phyloP scores from a whole-genome alignment of 2,113 vertebrate genomes.

The Melospiza georgiana region DNA sequence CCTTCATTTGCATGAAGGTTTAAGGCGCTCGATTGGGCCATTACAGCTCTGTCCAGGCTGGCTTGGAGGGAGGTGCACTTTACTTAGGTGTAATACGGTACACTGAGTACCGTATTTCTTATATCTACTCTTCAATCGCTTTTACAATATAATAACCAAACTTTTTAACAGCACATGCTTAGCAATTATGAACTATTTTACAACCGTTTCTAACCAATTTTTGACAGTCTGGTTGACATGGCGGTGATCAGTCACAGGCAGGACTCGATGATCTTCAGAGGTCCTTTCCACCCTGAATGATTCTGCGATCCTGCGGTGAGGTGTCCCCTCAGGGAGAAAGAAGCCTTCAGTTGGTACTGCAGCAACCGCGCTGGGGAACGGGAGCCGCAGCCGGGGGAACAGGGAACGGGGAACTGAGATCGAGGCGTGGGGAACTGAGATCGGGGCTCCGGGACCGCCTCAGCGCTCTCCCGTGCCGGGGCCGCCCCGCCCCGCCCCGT shows the following conservation, averaged over 20 bases:
- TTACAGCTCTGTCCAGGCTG: background rate
- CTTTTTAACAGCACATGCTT: background rate
- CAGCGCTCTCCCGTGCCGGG: background rate
- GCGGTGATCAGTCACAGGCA: background rate
- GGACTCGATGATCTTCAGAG: background rate
- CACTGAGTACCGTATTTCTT: background rate
- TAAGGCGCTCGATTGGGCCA: too few species aligned
- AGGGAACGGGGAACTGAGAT: accelerated
- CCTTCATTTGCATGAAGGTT: too few species aligned
- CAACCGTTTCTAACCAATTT: background rate
- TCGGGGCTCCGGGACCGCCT: background rate
- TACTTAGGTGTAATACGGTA: background rate
- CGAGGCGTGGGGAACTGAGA: accelerated
- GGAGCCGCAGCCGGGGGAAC: background rate
- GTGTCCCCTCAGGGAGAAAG: background rate
- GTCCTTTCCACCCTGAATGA: background rate
- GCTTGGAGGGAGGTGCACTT: background rate
- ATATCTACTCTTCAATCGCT: background rate
- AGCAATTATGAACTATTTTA: background rate
- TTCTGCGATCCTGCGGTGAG: background rate
- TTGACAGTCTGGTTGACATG: background rate
- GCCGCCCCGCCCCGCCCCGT: background rate
- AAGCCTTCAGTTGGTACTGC: background rate
- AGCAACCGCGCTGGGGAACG: background rate
- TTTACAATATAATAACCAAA: background rate